Evolutionary conservation across 2,797 vertebrate genomes (phyloP), one percentile per base, ranked within the genome.

Genomic region (Lithobates pipiens): DNA sequence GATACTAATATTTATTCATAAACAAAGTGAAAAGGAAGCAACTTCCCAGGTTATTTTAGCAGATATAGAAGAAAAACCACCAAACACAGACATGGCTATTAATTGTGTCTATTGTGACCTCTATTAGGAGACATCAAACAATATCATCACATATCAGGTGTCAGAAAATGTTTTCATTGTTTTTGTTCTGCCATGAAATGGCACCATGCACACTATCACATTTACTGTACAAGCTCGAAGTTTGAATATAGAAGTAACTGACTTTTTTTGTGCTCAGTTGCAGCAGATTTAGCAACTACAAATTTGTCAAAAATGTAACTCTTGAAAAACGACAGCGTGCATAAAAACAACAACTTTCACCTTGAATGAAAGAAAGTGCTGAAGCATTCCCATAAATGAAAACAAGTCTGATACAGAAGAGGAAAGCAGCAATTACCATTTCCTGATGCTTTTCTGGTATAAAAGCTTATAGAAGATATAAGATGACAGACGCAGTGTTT

Each of bases 331-430:
- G 76, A 69, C 83, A 65, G 57, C 32, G 34, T 16, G 34, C 70
- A 54, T 67, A 81, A 81, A 81, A 75, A 67, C 57, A 75, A 83
- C 50, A 54, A 16, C 13, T 54, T 78, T 78, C 68, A 71, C 83
- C 75, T 78, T 78, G 68, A 72, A 72, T 63, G 77, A 78, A 77
- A 78, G 34, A 29, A 65, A 85, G 54, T 72, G 10, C 76, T n/a
- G 10, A 65, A 73, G 23, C n/a, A 11, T 74, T 74, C 72, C 36
- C 76, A 46, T 74, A 15, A 79, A 36, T 21, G 9, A 42, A 79
- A 78, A 78, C 74, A 77, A 34, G 34, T 21, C 23, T 61, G 32
- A 72, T 70, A 69, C 76, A 76, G 42, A 67, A 27, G 36, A 46
- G 36, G 68, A 46, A 32, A 11, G 72, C 8, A 50, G 75, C 57